Percentiles rank a stretch among this genome's conserved stretches.
phyloP scores from a whole-genome alignment of 2,888 invertebrate species.

The Smittia sp. region DNA sequence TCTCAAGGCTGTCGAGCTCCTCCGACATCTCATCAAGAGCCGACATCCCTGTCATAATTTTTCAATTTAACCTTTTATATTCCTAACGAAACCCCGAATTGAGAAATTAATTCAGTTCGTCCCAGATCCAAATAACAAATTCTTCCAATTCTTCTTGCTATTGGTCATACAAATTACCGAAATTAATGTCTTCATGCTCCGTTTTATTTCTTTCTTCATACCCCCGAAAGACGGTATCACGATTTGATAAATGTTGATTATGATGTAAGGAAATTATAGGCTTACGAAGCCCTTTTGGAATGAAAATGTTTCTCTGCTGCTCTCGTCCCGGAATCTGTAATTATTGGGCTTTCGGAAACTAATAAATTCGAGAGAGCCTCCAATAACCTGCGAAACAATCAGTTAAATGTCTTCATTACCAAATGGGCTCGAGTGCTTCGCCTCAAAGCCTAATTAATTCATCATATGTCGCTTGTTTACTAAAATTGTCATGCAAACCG shows the following conservation, averaged over 20 bases:
- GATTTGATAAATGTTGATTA: slow-evolving; percentile 41
- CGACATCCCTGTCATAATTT: slow-evolving; percentile 41
- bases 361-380: slow-evolving; percentile 1
- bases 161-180: slow-evolving; percentile 37
- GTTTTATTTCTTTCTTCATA: background rate
- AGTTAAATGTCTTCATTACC: slow-evolving; percentile 39
- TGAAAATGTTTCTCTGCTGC: background rate
- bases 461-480: no score
- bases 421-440: background rate
- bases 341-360: slow-evolving; percentile 5
- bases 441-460: background rate
- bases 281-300: background rate
- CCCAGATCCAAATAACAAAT: slow-evolving; percentile 19
- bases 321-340: slow-evolving; percentile 4
- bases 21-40: slow-evolving; percentile 2
- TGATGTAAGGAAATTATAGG: slow-evolving; percentile 40
- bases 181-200: slow-evolving; percentile 34
- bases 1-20: background rate
- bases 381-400: slow-evolving; percentile 5
- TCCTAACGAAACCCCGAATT: slow-evolving; percentile 18
- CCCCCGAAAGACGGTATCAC: slow-evolving; percentile 11
- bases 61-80: slow-evolving; percentile 33
- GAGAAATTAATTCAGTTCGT: slow-evolving; percentile 36
- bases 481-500: no score
- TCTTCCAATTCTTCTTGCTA: slow-evolving; percentile 12